Conservation (phyloP, 2,113 vertebrate species). For the Chloroceryle aenea region DNA sequence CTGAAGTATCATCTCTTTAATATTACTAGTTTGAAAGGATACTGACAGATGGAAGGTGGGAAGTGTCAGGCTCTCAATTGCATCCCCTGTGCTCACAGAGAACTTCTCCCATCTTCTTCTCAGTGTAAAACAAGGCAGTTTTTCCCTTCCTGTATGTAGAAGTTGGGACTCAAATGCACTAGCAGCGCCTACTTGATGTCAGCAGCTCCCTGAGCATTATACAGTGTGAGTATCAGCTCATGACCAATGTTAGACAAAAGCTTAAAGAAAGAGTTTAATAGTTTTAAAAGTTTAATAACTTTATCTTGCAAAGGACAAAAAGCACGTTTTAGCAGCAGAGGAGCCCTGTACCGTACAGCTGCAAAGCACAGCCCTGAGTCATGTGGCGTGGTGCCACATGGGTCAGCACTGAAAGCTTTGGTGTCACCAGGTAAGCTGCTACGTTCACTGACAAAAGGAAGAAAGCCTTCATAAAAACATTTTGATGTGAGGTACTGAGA, state of each 20-base stretch:
- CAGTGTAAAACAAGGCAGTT: background rate
- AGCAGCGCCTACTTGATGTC: rapidly evolving
- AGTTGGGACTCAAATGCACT: background rate
- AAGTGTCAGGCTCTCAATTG: background rate
- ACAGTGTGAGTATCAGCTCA: background rate
- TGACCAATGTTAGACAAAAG: background rate
- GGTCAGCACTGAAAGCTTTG: rapidly evolving
- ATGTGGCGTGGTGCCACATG: rapidly evolving
- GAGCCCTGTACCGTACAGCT: background rate
- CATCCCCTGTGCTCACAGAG: background rate
- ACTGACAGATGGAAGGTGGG: background rate
- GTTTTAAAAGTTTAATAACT: background rate
- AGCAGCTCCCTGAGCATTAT: background rate
- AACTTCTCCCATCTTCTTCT: background rate
- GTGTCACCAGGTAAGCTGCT: background rate
- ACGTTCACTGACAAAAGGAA: background rate
- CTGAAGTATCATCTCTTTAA: background rate
- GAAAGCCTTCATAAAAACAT: background rate
- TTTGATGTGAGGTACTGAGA: background rate
- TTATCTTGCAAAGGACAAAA: background rate
- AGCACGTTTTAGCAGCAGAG: background rate
- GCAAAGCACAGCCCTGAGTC: background rate
- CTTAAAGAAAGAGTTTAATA: background rate
- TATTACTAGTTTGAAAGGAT: background rate
- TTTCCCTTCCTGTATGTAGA: background rate